Evolutionary conservation across 2,888 invertebrate genomes (phyloP).

Genomic region (Macropis europaea): DNA sequence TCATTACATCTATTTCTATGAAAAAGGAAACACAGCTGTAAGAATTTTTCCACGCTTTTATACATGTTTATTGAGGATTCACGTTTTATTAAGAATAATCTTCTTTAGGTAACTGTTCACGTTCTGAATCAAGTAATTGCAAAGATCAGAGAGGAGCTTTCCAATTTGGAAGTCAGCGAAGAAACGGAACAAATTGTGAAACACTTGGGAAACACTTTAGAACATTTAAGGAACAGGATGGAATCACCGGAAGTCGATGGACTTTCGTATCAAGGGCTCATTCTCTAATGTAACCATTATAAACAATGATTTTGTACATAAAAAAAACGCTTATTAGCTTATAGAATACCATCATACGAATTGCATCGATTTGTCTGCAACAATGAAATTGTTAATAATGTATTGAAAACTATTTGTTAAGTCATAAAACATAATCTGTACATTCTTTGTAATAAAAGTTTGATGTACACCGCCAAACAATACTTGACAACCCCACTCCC

Average conservation of each 20-base stretch:
- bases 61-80: not conserved
- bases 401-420: conserved; percentile 25
- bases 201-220: conserved; percentile 95
- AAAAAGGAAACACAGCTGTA: conserved; percentile 89
- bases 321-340: conserved; percentile 39
- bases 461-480: conserved; percentile 18
- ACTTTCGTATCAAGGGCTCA: conserved; percentile 84
- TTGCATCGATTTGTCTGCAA: conserved; percentile 7
- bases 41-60: conserved; percentile 13
- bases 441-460: conserved; percentile 56
- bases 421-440: conserved; percentile 35
- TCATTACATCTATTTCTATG: conserved; percentile 95
- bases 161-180: conserved; percentile 95
- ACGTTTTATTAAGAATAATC: conserved; percentile 10
- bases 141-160: conserved; percentile 95
- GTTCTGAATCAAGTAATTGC: conserved; percentile 89
- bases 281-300: conserved; percentile 76
- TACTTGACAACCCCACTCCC: no score
- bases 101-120: conserved; percentile 84
- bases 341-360: conserved; percentile 10
- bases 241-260: conserved; percentile 86
- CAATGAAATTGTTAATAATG: conserved; percentile 36
- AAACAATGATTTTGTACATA: conserved; percentile 70
- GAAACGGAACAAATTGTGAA: conserved; percentile 98
- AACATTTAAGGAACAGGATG: conserved; percentile 87